These are phyloP conservation scores for Lepus europaeus DNA, from an alignment of 2,113 vertebrate genomes.

Conservation along the genomic window DNA sequence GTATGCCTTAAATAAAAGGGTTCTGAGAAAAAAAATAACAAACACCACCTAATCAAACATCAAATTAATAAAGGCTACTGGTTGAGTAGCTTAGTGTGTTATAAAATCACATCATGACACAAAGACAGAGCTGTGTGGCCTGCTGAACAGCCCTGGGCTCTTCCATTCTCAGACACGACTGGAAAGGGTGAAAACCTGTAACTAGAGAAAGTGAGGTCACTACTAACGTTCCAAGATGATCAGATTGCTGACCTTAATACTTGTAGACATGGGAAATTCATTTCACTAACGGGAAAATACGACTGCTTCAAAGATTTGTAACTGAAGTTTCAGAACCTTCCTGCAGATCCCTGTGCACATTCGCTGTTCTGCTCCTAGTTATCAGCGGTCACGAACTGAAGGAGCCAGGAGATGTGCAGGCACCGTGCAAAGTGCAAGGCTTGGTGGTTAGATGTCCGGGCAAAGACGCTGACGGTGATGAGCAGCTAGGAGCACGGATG, in stretches of 20 bases:
- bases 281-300: conserved; percentile 25
- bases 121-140: not conserved
- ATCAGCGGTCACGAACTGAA: not conserved
- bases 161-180: not conserved
- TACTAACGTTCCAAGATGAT: conserved; percentile 44
- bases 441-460: not conserved
- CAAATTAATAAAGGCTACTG: not conserved
- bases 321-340: not conserved
- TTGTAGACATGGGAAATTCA: conserved; percentile 9
- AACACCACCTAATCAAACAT: not conserved
- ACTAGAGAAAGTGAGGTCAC: not conserved
- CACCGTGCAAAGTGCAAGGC: not conserved
- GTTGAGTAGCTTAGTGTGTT: not conserved
- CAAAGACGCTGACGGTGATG: not conserved
- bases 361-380: not conserved
- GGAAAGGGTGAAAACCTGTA: conserved; percentile 1
- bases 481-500: not conserved
- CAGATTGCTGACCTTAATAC: conserved; percentile 6
- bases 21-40: not conserved
- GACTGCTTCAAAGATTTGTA: not conserved
- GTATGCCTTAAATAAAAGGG: no score
- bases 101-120: not conserved
- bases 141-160: not conserved
- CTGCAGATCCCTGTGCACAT: not conserved
- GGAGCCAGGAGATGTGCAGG: not conserved